Conservation (phyloP, 2,113 vertebrate genomes). For the Callionymus lyra region DNA sequence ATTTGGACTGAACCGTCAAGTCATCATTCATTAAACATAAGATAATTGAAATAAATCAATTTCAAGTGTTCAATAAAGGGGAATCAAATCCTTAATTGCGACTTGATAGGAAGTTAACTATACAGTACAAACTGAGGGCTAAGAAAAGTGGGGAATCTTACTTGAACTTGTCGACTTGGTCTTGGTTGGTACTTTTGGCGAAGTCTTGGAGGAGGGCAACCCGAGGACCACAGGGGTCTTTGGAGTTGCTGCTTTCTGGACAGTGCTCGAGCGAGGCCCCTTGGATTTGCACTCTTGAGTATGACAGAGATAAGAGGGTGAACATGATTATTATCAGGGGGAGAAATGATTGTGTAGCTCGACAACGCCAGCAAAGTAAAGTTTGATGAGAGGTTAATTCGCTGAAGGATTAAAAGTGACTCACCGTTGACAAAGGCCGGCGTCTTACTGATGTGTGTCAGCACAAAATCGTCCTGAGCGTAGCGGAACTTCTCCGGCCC, state of each 20-base stretch:
- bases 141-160: constrained; percentile 7
- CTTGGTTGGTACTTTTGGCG: constrained; percentile 32
- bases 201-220: constrained; percentile 33
- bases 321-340: too few relatives aligned
- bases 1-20: too few relatives aligned
- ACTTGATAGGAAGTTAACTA: too few relatives aligned
- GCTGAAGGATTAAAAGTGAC: background rate
- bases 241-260: constrained; percentile 30
- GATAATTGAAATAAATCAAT: too few relatives aligned
- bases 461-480: constrained; percentile 94
- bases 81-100: too few relatives aligned
- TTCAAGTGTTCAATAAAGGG: too few relatives aligned
- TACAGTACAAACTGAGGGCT: too few relatives aligned
- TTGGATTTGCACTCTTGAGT: constrained; percentile 54
- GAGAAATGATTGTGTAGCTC: too few relatives aligned
- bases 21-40: too few relatives aligned
- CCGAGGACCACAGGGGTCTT: constrained; percentile 36
- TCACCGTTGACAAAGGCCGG: constrained; percentile 57
- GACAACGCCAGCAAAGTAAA: background rate
- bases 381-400: background rate
- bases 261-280: constrained; percentile 20
- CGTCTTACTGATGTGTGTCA: constrained; percentile 70
- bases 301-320: background rate
- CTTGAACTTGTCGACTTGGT: constrained; percentile 57
- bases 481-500: constrained; percentile 95